Conservation (phyloP, 2,797 vertebrate genomes). For the Chelon labrosus region DNA sequence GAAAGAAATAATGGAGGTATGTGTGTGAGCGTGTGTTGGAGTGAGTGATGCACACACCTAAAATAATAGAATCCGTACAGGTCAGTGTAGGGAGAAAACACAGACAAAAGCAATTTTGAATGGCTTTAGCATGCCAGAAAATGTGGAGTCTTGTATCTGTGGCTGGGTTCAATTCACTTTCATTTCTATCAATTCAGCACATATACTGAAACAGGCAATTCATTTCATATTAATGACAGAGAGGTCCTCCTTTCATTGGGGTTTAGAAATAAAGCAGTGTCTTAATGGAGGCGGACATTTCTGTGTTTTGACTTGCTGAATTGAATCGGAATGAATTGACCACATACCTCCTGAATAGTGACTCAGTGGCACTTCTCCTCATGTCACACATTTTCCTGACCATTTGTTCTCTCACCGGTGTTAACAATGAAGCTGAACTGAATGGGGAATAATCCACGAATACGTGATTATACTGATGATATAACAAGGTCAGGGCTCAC, state of each 20-base stretch:
- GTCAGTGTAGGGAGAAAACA: slow-evolving; percentile 31
- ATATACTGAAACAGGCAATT: slow-evolving; percentile 47
- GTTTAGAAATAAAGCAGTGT: slow-evolving; percentile 39
- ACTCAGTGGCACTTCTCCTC: slow-evolving; percentile 56
- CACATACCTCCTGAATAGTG: slow-evolving; percentile 51
- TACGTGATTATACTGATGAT: slow-evolving; percentile 42
- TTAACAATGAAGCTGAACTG: slow-evolving; percentile 42
- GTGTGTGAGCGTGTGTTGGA: slow-evolving; percentile 3
- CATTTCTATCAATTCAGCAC: slow-evolving; percentile 41
- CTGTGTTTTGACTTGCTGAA: slow-evolving; percentile 32
- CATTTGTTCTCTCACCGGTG: slow-evolving; percentile 33
- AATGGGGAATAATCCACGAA: slow-evolving; percentile 45
- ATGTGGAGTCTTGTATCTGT: slow-evolving; percentile 34
- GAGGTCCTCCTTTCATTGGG: slow-evolving; percentile 48
- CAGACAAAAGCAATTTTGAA: slow-evolving; percentile 54
- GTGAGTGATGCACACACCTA: slow-evolving; percentile 12
- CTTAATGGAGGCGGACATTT: slow-evolving; percentile 35
- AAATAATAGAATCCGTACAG: slow-evolving; percentile 54
- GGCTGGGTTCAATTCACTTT: slow-evolving; percentile 51
- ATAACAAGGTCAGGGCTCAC: slow-evolving; percentile 62
- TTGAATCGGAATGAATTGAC: slow-evolving; percentile 55
- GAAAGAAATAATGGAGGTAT: slow-evolving; percentile 28
- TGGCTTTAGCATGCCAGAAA: slow-evolving; percentile 50
- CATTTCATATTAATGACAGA: slow-evolving; percentile 59
- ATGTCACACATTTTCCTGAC: slow-evolving; percentile 57